Evolutionary conservation across 1,140 invertebrate genomes (phyloP), one percentile per base, ranked within the genome.

Genomic region (Agrypnia vestita): DNA sequence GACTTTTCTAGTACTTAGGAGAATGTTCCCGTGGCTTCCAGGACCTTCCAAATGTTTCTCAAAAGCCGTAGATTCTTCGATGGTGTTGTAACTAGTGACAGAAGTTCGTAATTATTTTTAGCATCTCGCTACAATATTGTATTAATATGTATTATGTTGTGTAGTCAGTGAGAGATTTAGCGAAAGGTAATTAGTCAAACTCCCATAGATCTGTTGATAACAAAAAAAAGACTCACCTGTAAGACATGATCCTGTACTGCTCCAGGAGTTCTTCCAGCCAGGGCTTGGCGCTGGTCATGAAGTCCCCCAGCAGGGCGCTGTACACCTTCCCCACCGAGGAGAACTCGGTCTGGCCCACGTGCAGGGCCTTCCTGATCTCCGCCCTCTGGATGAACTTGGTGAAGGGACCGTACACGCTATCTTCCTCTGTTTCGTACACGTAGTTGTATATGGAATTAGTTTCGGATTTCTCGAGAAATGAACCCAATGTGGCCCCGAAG

Each of bases 201-300:
- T n/a, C n/a, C n/a, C n/a, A n/a, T n/a, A n/a, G n/a, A n/a, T n/a
- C n/a, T n/a, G n/a, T n/a, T n/a, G n/a, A n/a, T n/a, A n/a, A n/a
- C n/a, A n/a, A n/a, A n/a, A n/a, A n/a, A n/a, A n/a, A n/a, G n/a
- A n/a, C n/a, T 87, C 82, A 90, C 89, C 88, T 89, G 80, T 89
- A 90, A 21, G 87, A 84, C 88, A 90, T 87, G 49, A 95, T 92
- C 85, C 89, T 92, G 84, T 96, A 96, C 79, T 92, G 86, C 56
- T 89, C 87, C 12, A 90, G 56, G 1, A 97, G 84, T 77, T 93
- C 91, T 73, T 92, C 90, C 0, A 97, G 86, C 91, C 92, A 93
- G n/a, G 91, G 90, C 84, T 94, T 93, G 9, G 94, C 90, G 8
- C 94, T 95, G 74, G 94, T 91, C 92, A 96, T 94, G 13, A 97